Conservation (phyloP, 2,888 invertebrate species). For the Aleiodes alternator region DNA sequence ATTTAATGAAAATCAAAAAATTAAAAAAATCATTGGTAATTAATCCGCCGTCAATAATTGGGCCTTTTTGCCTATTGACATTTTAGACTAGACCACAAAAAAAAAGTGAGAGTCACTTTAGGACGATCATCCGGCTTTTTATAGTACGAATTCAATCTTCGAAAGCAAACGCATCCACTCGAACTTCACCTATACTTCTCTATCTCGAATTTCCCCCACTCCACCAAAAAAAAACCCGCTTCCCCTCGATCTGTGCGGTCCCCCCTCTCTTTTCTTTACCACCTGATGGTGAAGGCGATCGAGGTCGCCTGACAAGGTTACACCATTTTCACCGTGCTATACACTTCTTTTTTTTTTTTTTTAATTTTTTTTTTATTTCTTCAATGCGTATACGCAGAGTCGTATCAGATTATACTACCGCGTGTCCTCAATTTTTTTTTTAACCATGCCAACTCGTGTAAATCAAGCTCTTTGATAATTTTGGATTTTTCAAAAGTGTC, state of each 20-base stretch:
- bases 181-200: background rate
- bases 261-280: background rate
- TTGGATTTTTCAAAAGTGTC: too few species aligned
- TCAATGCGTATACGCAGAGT: slow-evolving; percentile 31
- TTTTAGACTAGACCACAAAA: slow-evolving; percentile 18
- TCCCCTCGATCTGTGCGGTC: background rate
- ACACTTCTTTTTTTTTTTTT: background rate
- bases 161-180: slow-evolving; percentile 15
- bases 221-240: background rate
- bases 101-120: slow-evolving; percentile 60
- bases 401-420: slow-evolving; percentile 40
- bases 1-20: too few species aligned
- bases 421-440: slow-evolving; percentile 40
- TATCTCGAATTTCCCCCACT: background rate
- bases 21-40: too few species aligned
- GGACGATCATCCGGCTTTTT: slow-evolving; percentile 27
- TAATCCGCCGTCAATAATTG: too few species aligned
- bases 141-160: slow-evolving; percentile 58
- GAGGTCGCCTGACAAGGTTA: slow-evolving; percentile 71
- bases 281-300: slow-evolving; percentile 68
- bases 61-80: too few species aligned
- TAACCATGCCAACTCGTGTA: background rate
- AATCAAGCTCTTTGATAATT: background rate
- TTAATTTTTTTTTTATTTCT: slow-evolving; percentile 9
- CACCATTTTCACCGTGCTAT: slow-evolving; percentile 67